These are phyloP conservation scores for Lacerta agilis DNA, from an alignment of 2,797 vertebrate species.

Conservation along the genomic window DNA sequence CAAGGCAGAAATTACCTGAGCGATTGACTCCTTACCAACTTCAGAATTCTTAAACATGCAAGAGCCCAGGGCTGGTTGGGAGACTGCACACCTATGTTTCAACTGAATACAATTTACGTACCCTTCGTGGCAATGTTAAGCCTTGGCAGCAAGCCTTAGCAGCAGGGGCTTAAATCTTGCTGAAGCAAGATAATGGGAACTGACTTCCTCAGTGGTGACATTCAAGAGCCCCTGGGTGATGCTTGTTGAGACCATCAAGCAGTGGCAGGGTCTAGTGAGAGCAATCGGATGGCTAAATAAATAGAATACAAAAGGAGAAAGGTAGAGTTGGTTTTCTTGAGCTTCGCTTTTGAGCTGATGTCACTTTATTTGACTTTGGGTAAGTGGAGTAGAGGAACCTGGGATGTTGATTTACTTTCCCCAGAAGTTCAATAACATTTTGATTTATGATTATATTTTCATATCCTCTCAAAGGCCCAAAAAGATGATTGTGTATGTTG, in stretches of 20 bases:
- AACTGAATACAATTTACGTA: not conserved
- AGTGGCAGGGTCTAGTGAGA: conserved; percentile 1
- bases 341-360: not conserved
- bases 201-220: not conserved
- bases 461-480: conserved; percentile 13
- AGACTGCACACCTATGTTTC: not conserved
- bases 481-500: not conserved
- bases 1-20: not conserved
- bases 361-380: conserved; percentile 10
- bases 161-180: conserved; percentile 7
- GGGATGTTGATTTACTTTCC: conserved; percentile 3
- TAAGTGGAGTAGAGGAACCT: conserved; percentile 2
- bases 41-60: conserved; percentile 1
- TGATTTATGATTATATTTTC: conserved; percentile 29
- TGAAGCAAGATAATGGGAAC: not conserved
- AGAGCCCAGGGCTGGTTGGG: not conserved
- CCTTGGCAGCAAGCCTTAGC: not conserved
- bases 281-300: not conserved
- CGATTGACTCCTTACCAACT: not conserved
- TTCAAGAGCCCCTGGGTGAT: not conserved
- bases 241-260: conserved; percentile 11
- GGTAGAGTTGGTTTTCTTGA: not conserved
- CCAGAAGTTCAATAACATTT: conserved; percentile 3
- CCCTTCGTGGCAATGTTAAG: not conserved
- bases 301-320: not conserved